Conservation (phyloP, 2,888 invertebrate species). For the Hermodice carunculata region DNA sequence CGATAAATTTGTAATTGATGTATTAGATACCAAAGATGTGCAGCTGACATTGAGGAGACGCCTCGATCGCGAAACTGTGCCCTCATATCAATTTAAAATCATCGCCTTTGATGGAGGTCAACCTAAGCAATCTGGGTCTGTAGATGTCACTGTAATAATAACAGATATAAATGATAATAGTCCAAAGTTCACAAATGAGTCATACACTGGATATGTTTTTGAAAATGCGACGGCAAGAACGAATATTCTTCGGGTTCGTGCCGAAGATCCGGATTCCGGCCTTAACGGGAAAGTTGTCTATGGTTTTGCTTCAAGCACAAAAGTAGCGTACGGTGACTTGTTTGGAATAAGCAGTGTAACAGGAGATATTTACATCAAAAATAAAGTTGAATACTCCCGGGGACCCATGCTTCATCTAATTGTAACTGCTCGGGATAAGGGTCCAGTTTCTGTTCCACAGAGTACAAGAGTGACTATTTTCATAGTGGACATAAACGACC, state of each 20-base stretch:
- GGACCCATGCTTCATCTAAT: slow-evolving; percentile 18
- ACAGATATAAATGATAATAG: slow-evolving; percentile 38
- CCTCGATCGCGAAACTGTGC: slow-evolving; percentile 38
- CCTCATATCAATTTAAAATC: slow-evolving; percentile 30
- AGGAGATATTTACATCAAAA: slow-evolving; percentile 37
- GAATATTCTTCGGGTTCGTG: slow-evolving; percentile 34
- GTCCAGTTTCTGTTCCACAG: slow-evolving; percentile 33
- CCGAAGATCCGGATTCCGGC: slow-evolving; percentile 40
- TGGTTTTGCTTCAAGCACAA: slow-evolving; percentile 36
- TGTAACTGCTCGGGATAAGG: slow-evolving; percentile 8
- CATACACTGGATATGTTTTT: slow-evolving; percentile 32
- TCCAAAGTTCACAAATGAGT: slow-evolving; percentile 33
- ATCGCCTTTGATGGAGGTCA: slow-evolving; percentile 69
- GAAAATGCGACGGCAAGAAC: slow-evolving; percentile 31
- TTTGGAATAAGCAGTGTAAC: slow-evolving; percentile 31
- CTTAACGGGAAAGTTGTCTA: slow-evolving; percentile 38
- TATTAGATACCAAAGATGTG: slow-evolving; percentile 28
- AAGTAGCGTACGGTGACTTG: slow-evolving; percentile 30
- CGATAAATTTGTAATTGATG: slow-evolving; percentile 30
- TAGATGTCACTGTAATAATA: slow-evolving; percentile 34
- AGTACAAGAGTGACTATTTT: slow-evolving; percentile 37
- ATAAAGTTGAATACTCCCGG: slow-evolving; percentile 18
- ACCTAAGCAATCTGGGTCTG: slow-evolving; percentile 33
- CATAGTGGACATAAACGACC: slow-evolving; percentile 52
- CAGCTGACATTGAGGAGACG: slow-evolving; percentile 25